These are phyloP conservation scores for Novumbra hubbsi DNA, from an alignment of 2,797 vertebrate genomes.

Conservation along the genomic window DNA sequence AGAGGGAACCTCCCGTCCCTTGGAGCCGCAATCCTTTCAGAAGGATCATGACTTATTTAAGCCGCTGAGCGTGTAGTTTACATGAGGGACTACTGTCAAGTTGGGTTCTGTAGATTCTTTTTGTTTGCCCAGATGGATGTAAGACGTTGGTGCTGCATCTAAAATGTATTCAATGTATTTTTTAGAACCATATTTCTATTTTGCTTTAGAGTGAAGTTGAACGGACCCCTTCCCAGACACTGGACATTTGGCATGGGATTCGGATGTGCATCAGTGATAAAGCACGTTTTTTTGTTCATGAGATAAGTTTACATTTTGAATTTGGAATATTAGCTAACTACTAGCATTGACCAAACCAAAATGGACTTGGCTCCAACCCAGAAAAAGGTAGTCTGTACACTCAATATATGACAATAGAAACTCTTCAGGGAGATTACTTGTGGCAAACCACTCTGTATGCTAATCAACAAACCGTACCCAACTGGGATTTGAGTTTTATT, in stretches of 20 bases:
- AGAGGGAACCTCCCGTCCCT: not conserved
- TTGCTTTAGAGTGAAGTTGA: not conserved
- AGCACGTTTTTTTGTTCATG: not conserved
- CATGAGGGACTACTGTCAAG: slow-evolving; percentile 7
- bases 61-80: not conserved
- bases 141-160: not conserved
- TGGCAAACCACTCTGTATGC: slow-evolving; percentile 3
- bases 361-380: not conserved
- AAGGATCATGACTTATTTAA: slow-evolving; percentile 13
- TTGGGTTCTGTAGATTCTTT: not conserved
- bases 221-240: not conserved
- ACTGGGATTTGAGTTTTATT: not conserved
- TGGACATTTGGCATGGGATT: not conserved
- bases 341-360: not conserved
- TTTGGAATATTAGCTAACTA: not conserved
- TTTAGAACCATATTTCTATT: not conserved
- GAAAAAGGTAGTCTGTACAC: not conserved
- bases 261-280: not conserved
- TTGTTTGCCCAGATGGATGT: not conserved
- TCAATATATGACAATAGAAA: not conserved
- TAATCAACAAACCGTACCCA: not conserved
- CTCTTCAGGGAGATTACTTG: not conserved
- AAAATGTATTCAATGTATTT: not conserved
- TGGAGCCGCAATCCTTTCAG: slow-evolving; percentile 9
- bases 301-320: not conserved